These are phyloP conservation scores for Pachyrhynchus sulphureomaculatus DNA, from an alignment of 1,140 invertebrate genomes.

Conservation along the genomic window DNA sequence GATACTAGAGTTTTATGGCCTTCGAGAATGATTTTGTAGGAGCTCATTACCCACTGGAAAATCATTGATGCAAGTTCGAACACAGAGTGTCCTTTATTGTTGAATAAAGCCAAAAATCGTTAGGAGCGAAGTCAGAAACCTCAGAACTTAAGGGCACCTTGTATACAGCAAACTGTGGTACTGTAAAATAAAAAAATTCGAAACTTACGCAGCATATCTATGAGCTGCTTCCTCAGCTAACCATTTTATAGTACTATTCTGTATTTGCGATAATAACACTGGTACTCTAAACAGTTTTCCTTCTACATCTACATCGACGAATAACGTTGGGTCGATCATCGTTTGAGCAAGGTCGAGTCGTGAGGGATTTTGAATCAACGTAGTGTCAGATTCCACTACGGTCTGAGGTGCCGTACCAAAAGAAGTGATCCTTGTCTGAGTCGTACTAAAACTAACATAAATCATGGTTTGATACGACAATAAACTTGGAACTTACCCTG, in stretches of 20 bases:
- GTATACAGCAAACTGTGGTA: too few relatives aligned
- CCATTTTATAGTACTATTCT: constrained; percentile 65
- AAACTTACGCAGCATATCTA: constrained; percentile 64
- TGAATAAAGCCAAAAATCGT: too few relatives aligned
- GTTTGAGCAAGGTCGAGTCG: constrained; percentile 2
- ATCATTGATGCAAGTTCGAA: too few relatives aligned
- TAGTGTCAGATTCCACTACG: constrained; percentile 28
- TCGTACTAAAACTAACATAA: neutral
- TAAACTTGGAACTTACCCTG: neutral
- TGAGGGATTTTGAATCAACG: neutral
- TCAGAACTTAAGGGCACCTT: too few relatives aligned
- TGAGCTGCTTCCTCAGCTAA: constrained; percentile 67
- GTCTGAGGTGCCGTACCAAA: constrained; percentile 19
- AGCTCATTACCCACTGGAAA: too few relatives aligned
- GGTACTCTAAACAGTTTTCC: constrained; percentile 66
- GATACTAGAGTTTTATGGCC: too few relatives aligned
- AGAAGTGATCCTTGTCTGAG: constrained; percentile 33
- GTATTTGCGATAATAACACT: constrained; percentile 58
- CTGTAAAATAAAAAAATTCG: too few relatives aligned
- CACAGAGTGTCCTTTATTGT: too few relatives aligned
- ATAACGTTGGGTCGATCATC: constrained; percentile 36
- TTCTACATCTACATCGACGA: constrained; percentile 64
- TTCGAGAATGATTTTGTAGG: too few relatives aligned
- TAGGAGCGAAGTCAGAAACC: too few relatives aligned
- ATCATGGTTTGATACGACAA: too few relatives aligned